A percentile compares a stretch with the other conserved stretches of the same genome.
These are phyloP conservation scores for Tyrannus savana DNA, from an alignment of 2,113 vertebrate species.

Conservation along the genomic window DNA sequence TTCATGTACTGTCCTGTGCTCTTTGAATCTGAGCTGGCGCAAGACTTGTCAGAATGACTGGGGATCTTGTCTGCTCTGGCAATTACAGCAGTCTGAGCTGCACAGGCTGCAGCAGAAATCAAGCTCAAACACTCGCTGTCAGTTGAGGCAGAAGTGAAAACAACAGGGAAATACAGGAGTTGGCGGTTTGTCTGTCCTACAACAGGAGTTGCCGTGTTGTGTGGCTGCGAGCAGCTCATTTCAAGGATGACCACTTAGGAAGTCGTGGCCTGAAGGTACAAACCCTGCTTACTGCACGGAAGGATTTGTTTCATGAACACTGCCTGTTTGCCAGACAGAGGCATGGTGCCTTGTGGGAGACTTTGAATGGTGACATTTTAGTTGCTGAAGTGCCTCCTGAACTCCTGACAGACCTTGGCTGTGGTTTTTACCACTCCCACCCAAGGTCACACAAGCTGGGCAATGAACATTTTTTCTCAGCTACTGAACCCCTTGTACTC, in stretches of 20 bases:
- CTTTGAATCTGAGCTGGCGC: not conserved
- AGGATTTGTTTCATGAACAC: not conserved
- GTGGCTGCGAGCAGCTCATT: not conserved
- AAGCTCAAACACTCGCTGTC: not conserved
- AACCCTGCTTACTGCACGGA: not conserved
- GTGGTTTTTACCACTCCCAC: not conserved
- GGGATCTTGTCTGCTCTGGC: not conserved
- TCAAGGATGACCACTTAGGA: not conserved
- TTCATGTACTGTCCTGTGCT: rapidly evolving
- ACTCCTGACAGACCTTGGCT: not conserved
- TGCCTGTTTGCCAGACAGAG: not conserved
- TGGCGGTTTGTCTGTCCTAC: not conserved
- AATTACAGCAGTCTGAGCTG: not conserved
- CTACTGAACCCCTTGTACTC: not conserved
- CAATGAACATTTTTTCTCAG: not conserved
- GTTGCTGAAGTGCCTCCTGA: not conserved
- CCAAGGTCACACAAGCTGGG: not conserved
- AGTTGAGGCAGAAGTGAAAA: not conserved
- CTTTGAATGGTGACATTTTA: not conserved
- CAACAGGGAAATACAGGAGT: not conserved
- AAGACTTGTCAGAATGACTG: not conserved
- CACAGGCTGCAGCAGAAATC: not conserved
- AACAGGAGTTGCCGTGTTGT: rapidly evolving
- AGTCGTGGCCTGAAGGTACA: not conserved
- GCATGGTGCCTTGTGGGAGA: not conserved